phyloP scores from a whole-genome alignment of 2,888 invertebrate genomes.

The Apodemia duryi region DNA sequence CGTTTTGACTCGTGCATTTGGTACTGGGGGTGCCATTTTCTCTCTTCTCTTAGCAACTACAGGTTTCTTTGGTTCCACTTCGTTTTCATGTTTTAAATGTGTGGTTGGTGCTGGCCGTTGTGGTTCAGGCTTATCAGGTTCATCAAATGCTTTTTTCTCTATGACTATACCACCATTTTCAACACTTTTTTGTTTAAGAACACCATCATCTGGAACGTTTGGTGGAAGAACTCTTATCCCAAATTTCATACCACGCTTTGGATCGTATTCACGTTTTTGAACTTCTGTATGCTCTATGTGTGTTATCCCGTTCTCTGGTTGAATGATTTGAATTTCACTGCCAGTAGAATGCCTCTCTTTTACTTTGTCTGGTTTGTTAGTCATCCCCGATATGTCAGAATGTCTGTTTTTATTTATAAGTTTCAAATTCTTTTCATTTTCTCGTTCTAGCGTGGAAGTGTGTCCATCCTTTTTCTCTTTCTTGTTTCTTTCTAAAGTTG shows the following conservation, averaged over 20 bases:
- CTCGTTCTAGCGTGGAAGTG: conserved; percentile 65
- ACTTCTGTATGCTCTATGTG: conserved; percentile 69
- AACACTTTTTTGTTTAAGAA: conserved; percentile 63
- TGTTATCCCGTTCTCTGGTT: conserved; percentile 60
- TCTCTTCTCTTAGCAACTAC: conserved; percentile 75
- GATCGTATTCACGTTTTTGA: conserved; percentile 78
- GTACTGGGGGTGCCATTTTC: conserved; percentile 71
- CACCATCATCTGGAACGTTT: conserved; percentile 74
- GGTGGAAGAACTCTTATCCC: conserved; percentile 84
- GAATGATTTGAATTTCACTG: conserved; percentile 61
- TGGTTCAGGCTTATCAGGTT: conserved; percentile 63
- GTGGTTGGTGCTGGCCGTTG: conserved; percentile 51
- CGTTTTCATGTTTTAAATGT: conserved; percentile 75
- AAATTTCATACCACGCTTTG: conserved; percentile 81
- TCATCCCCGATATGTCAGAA: conserved; percentile 50
- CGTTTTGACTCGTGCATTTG: conserved; percentile 62
- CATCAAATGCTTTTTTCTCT: conserved; percentile 59
- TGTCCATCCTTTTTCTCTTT: conserved; percentile 62
- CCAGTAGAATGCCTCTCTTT: conserved; percentile 61
- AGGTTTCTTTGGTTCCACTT: conserved; percentile 66
- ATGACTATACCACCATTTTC: conserved; percentile 60
- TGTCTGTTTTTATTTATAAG: conserved; percentile 57
- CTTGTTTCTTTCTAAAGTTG: conserved; percentile 68
- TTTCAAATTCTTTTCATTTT: conserved; percentile 71
- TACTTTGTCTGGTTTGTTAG: conserved; percentile 62